Base-by-base conservation (phyloP, 2,888 invertebrate species). In the Caenorhabditis sp. region DNA sequence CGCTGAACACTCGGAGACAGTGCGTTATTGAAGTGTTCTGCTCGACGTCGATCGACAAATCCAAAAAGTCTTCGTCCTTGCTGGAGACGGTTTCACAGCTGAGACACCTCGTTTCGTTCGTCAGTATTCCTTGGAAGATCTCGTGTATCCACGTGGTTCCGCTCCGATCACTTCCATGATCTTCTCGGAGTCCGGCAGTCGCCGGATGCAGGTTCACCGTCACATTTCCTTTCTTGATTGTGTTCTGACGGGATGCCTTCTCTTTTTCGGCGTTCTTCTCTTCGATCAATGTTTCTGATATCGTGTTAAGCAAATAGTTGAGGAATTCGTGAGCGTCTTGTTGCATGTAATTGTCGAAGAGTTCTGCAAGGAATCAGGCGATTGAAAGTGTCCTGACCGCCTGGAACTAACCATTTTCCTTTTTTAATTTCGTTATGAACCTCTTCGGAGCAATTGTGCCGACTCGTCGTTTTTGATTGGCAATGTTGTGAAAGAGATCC, bases 251-350 rank as follows among this genome's bases (percentile, higher is more conserved):
- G 41, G 59, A 45, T 32, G 50, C 45, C 52, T 48, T 65, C 8
- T 78, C 78, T 26, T 62, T 39, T 53, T 81, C 81, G 22, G 73
- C 72, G 24, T 79, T 82, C 66, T 83, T 84, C 61, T 89, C 89
- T 45, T 86, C 85, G 4, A 74, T 92, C 89, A 99, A 94, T 87
- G 96, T 95, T 92, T 97, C 97, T 91, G 96, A 96, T 89, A 97
- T 96, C 89, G 96, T 95, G 91, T 99, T 99, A 81, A 99, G 94
- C 79, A 99, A 92, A 91, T 98, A 99, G 91, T 99, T 99, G 80
- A 99, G 92, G 92, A 99, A 99, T 90, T 99, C 99, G 90, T 99
- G 99, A 53, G 99, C 99, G 93, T 99, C 99, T 91, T 99, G 99
- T 90, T 99, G 98, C 86, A 86, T 84, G 89, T 97, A 99, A 91